These are phyloP conservation scores for Bhutanitis thaidina DNA, from an alignment of 2,888 invertebrate species.

Conservation along the genomic window DNA sequence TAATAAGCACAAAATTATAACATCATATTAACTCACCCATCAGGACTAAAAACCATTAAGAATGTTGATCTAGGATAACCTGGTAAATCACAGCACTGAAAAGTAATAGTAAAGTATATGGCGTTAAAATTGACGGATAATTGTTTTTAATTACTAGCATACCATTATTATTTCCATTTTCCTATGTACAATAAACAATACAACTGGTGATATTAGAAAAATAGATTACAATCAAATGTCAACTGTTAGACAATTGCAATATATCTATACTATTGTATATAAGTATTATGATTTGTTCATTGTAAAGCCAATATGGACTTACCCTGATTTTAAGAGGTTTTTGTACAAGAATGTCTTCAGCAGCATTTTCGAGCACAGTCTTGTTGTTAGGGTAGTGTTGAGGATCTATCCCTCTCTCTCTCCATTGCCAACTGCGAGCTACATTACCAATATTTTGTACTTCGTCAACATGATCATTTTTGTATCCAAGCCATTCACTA, in stretches of 20 bases:
- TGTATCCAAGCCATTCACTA: conserved; percentile 63
- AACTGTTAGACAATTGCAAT: no score
- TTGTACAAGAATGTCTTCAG: conserved; percentile 83
- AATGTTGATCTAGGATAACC: conserved; percentile 89
- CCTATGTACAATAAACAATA: no score
- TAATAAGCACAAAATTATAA: no score
- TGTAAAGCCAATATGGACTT: conserved; percentile 31
- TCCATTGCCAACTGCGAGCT: conserved; percentile 69
- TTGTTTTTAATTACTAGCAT: no score
- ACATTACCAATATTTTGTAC: conserved; percentile 56
- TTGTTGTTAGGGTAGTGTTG: conserved; percentile 61
- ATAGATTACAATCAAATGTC: no score
- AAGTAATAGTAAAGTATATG: conserved; percentile 23
- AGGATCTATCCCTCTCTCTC: conserved; percentile 64
- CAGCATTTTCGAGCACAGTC: conserved; percentile 79
- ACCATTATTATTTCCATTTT: no score
- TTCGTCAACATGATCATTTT: conserved; percentile 62
- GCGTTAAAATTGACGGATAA: no score
- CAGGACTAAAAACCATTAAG: conserved; percentile 92
- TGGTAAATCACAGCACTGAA: conserved; percentile 85
- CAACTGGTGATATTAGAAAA: no score
- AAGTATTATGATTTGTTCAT: no score
- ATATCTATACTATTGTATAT: no score
- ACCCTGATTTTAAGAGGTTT: conserved; percentile 82
- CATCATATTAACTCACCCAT: conserved; percentile 81